Base-by-base conservation (phyloP, 1,140 invertebrate species). In the Dryas iulia region DNA sequence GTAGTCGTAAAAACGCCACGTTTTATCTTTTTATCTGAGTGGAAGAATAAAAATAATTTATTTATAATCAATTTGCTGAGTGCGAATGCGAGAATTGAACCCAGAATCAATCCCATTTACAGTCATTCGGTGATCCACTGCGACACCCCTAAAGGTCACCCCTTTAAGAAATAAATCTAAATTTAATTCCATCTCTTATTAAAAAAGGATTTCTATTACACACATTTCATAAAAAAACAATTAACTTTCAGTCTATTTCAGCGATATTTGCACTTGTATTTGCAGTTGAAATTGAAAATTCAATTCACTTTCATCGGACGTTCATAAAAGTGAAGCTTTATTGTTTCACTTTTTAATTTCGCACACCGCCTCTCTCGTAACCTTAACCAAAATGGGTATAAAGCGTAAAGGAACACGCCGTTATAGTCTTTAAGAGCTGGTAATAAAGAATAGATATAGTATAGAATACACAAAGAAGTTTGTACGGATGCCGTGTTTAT, bases 371-470 rank as follows among this genome's bases (percentile, higher is more conserved):
- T 69, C 60, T 69, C 66, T 47, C 62, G 57, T 66, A 77, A 77
- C 77, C 77, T 79, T 78, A 75, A 68, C 69, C 73, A 66, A 62
- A 73, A 78, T 77, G 66, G 68, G 69, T 59, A 53, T 24, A 25
- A 14, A 57, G 69, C 76, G 79, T 83, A 81, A 84, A 84, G 81
- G 78, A 70, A 53, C n/a, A 58, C 31, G 54, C 18, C 4, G 63
- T 14, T 30, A 8, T 59, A 33, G 6, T 30, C 54, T 25, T 58
- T 69, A 69, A 52, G 4, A 62, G 25, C 3, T 24, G 23, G n/a
- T 0, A 5, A 57, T 69, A 69, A 24, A 69, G 66, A 30, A 25
- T 52, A n/a, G n/a, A n/a, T n/a, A n/a, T n/a, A n/a, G n/a, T n/a
- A 63, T 7, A 5, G 8, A 25, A 62, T 63, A 21, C 21, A 30